These are phyloP conservation scores for Squalus acanthias DNA, from an alignment of 2,797 vertebrate species.

Conservation along the genomic window DNA sequence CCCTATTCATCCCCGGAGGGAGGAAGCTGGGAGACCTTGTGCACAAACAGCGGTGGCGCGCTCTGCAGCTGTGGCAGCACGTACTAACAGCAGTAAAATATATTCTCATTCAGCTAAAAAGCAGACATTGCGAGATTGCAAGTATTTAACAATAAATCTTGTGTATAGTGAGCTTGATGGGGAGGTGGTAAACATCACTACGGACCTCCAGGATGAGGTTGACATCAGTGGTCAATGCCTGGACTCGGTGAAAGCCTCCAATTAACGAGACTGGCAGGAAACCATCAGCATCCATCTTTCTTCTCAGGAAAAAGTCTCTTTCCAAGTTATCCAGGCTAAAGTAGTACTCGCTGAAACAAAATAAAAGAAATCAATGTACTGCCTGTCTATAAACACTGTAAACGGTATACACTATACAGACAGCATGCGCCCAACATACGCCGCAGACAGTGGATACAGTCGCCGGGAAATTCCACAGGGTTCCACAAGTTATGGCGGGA, in stretches of 20 bases:
- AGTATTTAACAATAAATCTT: neutral
- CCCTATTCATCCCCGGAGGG: neutral
- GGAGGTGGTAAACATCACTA: neutral
- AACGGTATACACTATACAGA: too few relatives aligned
- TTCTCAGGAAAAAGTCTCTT: conserved; percentile 88
- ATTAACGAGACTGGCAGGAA: conserved; percentile 87
- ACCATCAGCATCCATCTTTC: conserved; percentile 89
- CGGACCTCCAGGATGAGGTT: conserved; percentile 79
- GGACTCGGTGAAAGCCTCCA: conserved; percentile 90
- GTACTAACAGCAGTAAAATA: neutral
- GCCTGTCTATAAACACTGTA: too few relatives aligned
- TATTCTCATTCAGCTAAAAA: neutral
- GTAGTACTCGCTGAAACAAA: conserved; percentile 80
- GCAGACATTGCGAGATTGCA: neutral
- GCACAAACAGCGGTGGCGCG: neutral
- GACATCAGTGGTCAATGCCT: conserved; percentile 89
- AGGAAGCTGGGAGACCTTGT: neutral
- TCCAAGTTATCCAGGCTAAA: conserved; percentile 96
- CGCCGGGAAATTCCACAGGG: too few relatives aligned
- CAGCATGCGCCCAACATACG: too few relatives aligned
- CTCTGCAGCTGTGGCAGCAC: neutral
- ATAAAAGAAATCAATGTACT: neutral
- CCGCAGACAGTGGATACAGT: too few relatives aligned
- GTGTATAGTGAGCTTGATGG: neutral
- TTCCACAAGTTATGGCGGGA: too few relatives aligned